These are phyloP conservation scores for Drosophila persimilis DNA, from an alignment of 1,140 invertebrate genomes.

Conservation along the genomic window DNA sequence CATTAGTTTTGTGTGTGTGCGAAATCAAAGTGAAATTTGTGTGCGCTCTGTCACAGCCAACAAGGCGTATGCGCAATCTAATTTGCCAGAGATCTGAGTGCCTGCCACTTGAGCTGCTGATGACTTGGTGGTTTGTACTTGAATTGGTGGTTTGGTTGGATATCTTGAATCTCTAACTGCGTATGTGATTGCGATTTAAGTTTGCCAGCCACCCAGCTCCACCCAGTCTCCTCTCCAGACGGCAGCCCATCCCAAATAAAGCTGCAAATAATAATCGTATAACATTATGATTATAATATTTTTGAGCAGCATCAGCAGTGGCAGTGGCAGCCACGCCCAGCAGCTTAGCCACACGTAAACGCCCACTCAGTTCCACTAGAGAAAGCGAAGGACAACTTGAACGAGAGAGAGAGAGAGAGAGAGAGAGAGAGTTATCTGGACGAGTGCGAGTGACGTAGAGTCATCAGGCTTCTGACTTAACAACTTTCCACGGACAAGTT, in stretches of 20 bases:
- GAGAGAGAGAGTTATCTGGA: conserved; percentile 1
- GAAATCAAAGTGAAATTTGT: conserved; percentile 39
- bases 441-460: conserved; percentile 55
- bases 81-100: conserved; percentile 22
- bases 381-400: neutral
- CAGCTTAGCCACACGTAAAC: conserved; percentile 42
- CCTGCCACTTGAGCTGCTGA: conserved; percentile 2
- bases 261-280: conserved; percentile 33
- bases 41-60: neutral
- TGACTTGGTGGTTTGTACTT: conserved; percentile 1
- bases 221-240: too few species aligned
- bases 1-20: conserved; percentile 48
- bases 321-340: conserved; percentile 40
- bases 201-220: conserved; percentile 16
- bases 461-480: conserved; percentile 77
- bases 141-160: conserved; percentile 15
- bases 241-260: neutral
- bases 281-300: conserved; percentile 45
- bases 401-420: neutral
- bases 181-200: conserved; percentile 47
- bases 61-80: conserved; percentile 54
- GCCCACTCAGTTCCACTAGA: conserved; percentile 32
- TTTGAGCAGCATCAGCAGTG: conserved; percentile 25
- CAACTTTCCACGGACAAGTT: conserved; percentile 76
- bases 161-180: conserved; percentile 18